These are phyloP conservation scores for Parnassius glacialis DNA, from an alignment of 2,888 invertebrate species.

Conservation along the genomic window DNA sequence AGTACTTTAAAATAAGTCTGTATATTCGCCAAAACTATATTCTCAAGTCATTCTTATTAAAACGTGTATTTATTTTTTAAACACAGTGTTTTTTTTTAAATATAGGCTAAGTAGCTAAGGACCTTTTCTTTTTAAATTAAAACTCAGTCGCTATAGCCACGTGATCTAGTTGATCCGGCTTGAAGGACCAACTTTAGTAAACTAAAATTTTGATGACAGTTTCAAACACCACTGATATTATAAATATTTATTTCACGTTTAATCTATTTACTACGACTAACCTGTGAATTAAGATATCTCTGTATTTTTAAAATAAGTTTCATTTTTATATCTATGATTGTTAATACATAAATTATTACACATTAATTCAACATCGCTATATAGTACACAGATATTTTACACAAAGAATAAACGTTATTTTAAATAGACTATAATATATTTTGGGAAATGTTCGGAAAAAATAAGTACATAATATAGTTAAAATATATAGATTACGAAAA, in stretches of 20 bases:
- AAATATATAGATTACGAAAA: no score
- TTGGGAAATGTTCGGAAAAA: no score
- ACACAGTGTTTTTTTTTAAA: no score
- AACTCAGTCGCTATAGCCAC: not conserved
- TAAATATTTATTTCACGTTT: conserved; percentile 26
- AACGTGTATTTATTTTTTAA: no score
- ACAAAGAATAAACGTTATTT: conserved; percentile 8
- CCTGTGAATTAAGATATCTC: conserved; percentile 16
- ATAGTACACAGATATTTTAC: conserved; percentile 21
- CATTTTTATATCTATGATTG: conserved; percentile 12
- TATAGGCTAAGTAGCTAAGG: no score
- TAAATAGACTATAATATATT: not conserved
- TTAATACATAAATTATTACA: conserved; percentile 19
- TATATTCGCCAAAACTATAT: no score
- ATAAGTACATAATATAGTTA: no score
- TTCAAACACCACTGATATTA: conserved; percentile 22
- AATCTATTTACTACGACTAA: conserved; percentile 23
- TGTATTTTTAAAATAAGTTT: conserved; percentile 20
- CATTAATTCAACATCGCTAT: conserved; percentile 18
- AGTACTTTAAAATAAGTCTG: no score
- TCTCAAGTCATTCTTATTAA: no score
- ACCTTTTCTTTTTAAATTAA: not conserved
- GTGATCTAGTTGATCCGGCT: not conserved
- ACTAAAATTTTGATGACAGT: conserved; percentile 4
- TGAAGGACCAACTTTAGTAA: conserved; percentile 15